These are phyloP conservation scores for Agapornis canus DNA, from an alignment of 2,797 vertebrate species.

Conservation along the genomic window DNA sequence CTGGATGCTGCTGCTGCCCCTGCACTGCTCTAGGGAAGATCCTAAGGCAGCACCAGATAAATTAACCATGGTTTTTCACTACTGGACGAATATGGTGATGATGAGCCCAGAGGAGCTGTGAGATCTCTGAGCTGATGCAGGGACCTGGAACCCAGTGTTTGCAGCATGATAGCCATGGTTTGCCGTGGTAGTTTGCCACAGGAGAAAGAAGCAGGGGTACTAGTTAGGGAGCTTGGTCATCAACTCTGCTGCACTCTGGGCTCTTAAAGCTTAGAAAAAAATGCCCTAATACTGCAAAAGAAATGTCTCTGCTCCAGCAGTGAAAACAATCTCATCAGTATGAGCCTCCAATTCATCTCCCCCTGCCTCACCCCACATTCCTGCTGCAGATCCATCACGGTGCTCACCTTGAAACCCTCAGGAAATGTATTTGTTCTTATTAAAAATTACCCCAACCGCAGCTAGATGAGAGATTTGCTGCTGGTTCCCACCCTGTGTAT, in stretches of 20 bases:
- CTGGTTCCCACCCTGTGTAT: fast-evolving
- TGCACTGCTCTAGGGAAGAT: neutral
- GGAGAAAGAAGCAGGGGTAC: neutral
- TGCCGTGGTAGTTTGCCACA: fast-evolving
- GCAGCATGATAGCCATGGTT: fast-evolving
- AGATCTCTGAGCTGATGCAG: fast-evolving
- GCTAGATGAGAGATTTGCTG: neutral
- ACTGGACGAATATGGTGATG: neutral
- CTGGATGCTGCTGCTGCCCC: neutral
- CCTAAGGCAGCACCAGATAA: neutral
- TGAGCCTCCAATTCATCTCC: neutral
- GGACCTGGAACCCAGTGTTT: neutral
- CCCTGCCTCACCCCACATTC: fast-evolving
- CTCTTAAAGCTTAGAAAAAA: neutral
- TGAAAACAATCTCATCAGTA: neutral
- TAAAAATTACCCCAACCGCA: neutral
- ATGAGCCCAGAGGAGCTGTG: neutral
- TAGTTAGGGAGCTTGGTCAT: neutral
- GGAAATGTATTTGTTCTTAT: neutral
- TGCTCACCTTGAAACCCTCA: neutral
- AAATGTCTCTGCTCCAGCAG: neutral
- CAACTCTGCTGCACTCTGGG: neutral
- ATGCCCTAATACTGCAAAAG: neutral
- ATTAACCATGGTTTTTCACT: fast-evolving
- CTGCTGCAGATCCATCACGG: fast-evolving